A percentile compares a stretch with the other conserved stretches of the same genome.
phyloP scores from a whole-genome alignment of 1,140 invertebrate species.

The Tribolium castaneum region DNA sequence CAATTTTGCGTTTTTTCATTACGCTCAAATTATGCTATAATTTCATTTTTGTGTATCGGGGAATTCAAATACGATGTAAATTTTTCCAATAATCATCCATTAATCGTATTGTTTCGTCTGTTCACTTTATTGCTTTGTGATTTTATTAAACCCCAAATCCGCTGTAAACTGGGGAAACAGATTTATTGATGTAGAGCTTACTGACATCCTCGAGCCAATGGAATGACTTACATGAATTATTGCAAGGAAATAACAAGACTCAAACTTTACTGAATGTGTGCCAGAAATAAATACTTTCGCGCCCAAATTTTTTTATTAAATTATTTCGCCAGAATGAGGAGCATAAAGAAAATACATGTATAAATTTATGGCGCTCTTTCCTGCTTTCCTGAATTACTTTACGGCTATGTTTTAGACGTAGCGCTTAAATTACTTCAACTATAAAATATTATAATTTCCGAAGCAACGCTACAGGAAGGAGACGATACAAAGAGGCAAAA shows the following conservation, averaged over 20 bases:
- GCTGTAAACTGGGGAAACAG: constrained; percentile 2
- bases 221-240: not conserved
- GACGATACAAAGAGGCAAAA: not conserved
- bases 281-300: no score
- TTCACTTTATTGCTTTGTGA: constrained; percentile 22
- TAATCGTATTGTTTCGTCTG: constrained; percentile 20
- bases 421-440: not conserved
- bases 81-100: constrained; percentile 1
- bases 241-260: no score
- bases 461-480: not conserved
- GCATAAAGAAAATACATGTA: no score
- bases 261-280: no score
- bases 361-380: no score
- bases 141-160: constrained; percentile 17
- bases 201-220: not conserved
- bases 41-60: not conserved
- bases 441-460: not conserved
- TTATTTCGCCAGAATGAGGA: no score
- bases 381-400: no score
- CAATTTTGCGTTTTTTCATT: no score
- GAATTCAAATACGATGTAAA: not conserved
- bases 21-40: not conserved
- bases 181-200: constrained; percentile 10
- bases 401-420: no score
- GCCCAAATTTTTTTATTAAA: no score